Conservation (phyloP, 2,113 vertebrate species). For the Rhynchopsitta pachyrhyncha region DNA sequence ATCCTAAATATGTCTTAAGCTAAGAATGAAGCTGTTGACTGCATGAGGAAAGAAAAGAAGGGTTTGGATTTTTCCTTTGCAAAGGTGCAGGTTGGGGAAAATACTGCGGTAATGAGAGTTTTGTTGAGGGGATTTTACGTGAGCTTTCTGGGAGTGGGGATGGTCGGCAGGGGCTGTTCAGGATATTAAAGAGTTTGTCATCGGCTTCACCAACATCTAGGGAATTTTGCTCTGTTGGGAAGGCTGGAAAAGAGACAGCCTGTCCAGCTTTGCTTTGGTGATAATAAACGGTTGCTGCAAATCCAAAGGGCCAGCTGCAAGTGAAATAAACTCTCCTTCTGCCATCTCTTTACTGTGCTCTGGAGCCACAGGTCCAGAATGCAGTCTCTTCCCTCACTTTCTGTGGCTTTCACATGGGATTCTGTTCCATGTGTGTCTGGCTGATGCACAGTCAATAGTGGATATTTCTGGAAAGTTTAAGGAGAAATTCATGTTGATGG, state of each 20-base stretch:
- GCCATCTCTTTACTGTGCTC: background rate
- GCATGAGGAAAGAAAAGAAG: background rate
- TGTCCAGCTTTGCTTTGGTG: background rate
- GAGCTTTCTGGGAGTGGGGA: background rate
- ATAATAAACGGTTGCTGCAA: background rate
- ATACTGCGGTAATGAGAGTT: background rate
- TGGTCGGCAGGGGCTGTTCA: background rate
- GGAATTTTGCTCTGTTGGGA: background rate
- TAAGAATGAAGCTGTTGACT: conserved; percentile 23
- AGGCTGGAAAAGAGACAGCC: background rate
- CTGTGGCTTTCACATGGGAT: background rate
- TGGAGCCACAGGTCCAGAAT: background rate
- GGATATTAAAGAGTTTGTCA: background rate
- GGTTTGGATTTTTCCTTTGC: background rate
- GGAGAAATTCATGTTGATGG: background rate
- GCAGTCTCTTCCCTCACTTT: background rate
- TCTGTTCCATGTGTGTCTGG: background rate
- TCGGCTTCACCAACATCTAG: background rate
- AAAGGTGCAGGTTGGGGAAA: background rate
- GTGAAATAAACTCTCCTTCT: background rate
- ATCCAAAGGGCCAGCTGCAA: background rate
- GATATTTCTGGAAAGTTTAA: background rate
- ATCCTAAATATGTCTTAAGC: conserved; percentile 36
- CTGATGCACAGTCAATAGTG: background rate
- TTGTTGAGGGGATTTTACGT: background rate